Evolutionary conservation across 2,888 invertebrate genomes (phyloP), one percentile per base, ranked within the genome.

Genomic region (Minunthozetes semirufus): DNA sequence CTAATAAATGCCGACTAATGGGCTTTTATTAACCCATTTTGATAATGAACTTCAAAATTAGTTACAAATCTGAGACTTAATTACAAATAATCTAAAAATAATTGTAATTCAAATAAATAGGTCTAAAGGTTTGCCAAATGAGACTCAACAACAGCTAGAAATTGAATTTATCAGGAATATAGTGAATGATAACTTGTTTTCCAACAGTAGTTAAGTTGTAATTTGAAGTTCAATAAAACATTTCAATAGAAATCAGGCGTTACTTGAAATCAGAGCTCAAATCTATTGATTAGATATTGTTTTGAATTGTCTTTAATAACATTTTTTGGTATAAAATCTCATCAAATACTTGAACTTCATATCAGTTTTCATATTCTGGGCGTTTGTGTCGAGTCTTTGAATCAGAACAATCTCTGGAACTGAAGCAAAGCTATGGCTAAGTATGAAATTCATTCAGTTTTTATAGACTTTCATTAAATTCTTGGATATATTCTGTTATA

Each of bases 171-270:
- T 25, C 22, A 5, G 19, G 22, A 56, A 56, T 56, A 25, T 56
- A 56, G 22, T 56, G 9, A 50, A 50, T 56, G 22, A 56, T 56
- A 56, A 8, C 56, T 11, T 25, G 13, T 56, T 56, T 11, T 25
- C 8, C 22, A 25, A 11, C 25, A 56, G 56, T 56, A 56, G 25
- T 22, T 56, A 22, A 22, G 13, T 22, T 56, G n/a, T 22, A 56
- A 50, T 22, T 56, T 56, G 6, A 56, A 56, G 56, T 56, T 56
- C 56, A 56, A 56, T 56, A 56, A 56, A 56, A 56, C 50, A 50
- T 50, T 50, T 50, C 50, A 50, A 42, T 42, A 42, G 42, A 42
- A 19, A 50, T 50, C 50, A 50, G 33, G 50, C 19, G n/a, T 50
- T 42, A 50, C 11, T 6, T 50, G 50, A 4, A 50, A 19, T 50